Evolutionary conservation across 2,888 invertebrate genomes (phyloP).

Genomic region (Hartigia nigra): DNA sequence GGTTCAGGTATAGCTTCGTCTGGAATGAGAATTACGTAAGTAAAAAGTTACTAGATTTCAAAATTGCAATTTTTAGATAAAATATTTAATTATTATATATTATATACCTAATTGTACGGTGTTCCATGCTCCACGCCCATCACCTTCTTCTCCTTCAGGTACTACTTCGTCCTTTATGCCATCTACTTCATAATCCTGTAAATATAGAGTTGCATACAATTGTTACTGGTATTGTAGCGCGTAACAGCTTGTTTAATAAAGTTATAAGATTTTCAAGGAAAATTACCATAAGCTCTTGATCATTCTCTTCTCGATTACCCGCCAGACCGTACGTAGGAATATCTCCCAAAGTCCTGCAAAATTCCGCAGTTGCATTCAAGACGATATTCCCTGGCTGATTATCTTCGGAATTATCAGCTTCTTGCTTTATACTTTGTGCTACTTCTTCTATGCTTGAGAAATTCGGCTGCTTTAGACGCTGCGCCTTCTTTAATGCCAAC

Average conservation of each 20-base stretch:
- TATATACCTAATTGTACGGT: constrained; percentile 76
- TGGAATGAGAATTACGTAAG: constrained; percentile 19
- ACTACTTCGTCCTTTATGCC: constrained; percentile 55
- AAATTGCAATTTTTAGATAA: constrained; percentile 10
- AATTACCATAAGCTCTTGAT: constrained; percentile 73
- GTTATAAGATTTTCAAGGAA: not conserved
- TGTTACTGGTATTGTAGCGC: not conserved
- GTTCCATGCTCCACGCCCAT: constrained; percentile 82
- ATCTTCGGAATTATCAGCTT: constrained; percentile 42
- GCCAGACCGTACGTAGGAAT: constrained; percentile 94
- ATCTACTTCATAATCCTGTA: constrained; percentile 66
- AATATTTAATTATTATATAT: constrained; percentile 5
- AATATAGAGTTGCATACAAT: constrained; percentile 15
- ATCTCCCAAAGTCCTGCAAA: constrained; percentile 94
- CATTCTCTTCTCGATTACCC: constrained; percentile 88
- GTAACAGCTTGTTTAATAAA: not conserved
- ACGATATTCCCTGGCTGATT: constrained; percentile 73
- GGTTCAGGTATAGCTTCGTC: constrained; percentile 66
- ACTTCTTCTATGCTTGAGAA: constrained; percentile 70
- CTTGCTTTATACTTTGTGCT: constrained; percentile 71
- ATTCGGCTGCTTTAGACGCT: constrained; percentile 73
- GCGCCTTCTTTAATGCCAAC: constrained; percentile 77
- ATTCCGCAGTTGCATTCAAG: constrained; percentile 95
- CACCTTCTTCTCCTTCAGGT: constrained; percentile 66
- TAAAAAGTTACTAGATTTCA: constrained; percentile 13